phyloP scores from a whole-genome alignment of 1,140 invertebrate species.

The Papilio dardanus region DNA sequence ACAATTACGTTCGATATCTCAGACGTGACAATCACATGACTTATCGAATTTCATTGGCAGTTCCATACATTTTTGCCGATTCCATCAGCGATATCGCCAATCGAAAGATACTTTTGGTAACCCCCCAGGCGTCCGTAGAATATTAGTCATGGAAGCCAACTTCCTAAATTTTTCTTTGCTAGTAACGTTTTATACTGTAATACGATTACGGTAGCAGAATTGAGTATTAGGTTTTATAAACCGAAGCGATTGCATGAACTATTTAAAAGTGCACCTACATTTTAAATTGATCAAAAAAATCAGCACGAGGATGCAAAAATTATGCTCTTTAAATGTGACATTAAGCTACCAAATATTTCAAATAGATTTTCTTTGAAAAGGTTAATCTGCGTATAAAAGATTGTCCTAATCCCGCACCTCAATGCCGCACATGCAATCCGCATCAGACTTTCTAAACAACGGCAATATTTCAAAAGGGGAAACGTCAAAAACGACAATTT shows the following conservation, averaged over 20 bases:
- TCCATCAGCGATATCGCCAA: no score
- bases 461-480: slow-evolving; percentile 31
- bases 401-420: slow-evolving; percentile 11
- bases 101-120: no score
- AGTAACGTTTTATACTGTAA: not conserved
- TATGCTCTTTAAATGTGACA: slow-evolving; percentile 7
- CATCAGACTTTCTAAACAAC: slow-evolving; percentile 34
- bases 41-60: no score
- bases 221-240: not conserved
- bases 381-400: slow-evolving; percentile 11
- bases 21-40: no score
- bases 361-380: slow-evolving; percentile 17
- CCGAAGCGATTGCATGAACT: not conserved
- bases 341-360: not conserved
- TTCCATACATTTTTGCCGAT: no score
- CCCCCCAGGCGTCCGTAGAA: no score
- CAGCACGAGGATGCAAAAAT: not conserved
- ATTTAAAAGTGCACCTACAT: not conserved
- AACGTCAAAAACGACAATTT: slow-evolving; percentile 35
- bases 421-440: slow-evolving; percentile 30
- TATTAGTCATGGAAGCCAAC: no score
- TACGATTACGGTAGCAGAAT: not conserved
- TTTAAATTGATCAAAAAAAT: not conserved
- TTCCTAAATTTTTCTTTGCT: no score
- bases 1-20: no score